Evolutionary conservation across 2,113 vertebrate genomes (phyloP), one percentile per base, ranked within the genome.

Genomic region (Aythya baeri): DNA sequence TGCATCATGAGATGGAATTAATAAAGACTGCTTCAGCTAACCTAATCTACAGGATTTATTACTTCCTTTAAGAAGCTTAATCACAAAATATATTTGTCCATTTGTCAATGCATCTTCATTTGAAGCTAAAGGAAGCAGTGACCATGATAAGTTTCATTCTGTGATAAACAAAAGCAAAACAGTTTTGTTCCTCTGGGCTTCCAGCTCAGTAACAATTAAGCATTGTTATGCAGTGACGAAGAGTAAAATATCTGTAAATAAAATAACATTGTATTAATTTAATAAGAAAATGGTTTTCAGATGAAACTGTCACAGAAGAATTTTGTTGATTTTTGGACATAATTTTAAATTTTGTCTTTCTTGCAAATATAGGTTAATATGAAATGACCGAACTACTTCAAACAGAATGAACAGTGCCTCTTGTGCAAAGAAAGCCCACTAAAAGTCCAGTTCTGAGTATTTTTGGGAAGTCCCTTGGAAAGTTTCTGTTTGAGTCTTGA

Each of bases 401-500:
- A 93, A 36, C 16, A 68, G 32, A 86, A 89, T 66, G 17, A 34
- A 49, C 38, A 93, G 79, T 1, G 1, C 17, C 46, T 86, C 68
- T 68, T 77, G 79, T 62, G 59, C 76, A 70, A 66, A 66, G 38
- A 4, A 38, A 93, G 49, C 58, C 84, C 58, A 66, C 70, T 41
- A 34, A 74, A 92, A 91, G 32, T 57, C 29, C 9, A 70, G 31
- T 63, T 94, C 66, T 36, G 59, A 71, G 59, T 17, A 36, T 73
- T 59, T 94, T 73, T 63, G 70, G 43, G 36, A 82, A 77, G 59
- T 17, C 16, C 59, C 55, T 88, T 32, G 29, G n/a, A 61, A n/a
- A 79, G 89, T 76, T 88, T 83, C 59, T 58, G 68, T 94, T 68
- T 73, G 79, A 34, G 14, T 86, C 67, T 74, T 76, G 55, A 97